Percentiles rank a stretch among this genome's conserved stretches.
Evolutionary conservation across 1,140 invertebrate species (phyloP).

Genomic region (Euborellia annulipes): DNA sequence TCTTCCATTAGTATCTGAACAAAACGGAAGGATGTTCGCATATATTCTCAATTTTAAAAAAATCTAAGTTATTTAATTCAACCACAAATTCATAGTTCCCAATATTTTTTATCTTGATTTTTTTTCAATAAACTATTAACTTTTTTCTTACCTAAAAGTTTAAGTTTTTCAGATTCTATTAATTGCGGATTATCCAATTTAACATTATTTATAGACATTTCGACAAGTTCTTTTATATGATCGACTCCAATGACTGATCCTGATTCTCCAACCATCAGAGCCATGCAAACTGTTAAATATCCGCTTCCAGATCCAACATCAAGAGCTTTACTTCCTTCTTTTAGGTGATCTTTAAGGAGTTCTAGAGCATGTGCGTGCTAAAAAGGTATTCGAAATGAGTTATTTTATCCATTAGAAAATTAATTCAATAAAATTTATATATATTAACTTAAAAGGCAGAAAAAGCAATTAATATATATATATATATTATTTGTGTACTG

Average conservation of each 20-base stretch:
- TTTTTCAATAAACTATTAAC: too few species aligned
- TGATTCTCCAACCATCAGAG: constrained; percentile 60
- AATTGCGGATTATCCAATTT: constrained; percentile 53
- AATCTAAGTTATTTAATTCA: too few species aligned
- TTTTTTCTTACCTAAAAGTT: constrained; percentile 46
- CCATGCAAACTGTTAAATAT: constrained; percentile 92
- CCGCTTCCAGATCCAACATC: constrained; percentile 95
- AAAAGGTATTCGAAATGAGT: constrained; percentile 11
- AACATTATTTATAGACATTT: constrained; percentile 60
- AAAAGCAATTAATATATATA: neutral
- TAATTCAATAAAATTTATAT: constrained; percentile 2
- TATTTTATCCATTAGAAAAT: neutral
- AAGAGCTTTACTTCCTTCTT: constrained; percentile 60
- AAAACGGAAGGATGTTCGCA: too few species aligned
- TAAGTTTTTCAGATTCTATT: constrained; percentile 42
- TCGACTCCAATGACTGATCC: constrained; percentile 80
- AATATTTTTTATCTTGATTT: too few species aligned
- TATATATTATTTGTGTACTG: neutral
- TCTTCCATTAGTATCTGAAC: too few species aligned
- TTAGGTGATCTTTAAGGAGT: constrained; percentile 65
- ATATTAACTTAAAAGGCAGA: neutral
- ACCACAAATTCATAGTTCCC: too few species aligned
- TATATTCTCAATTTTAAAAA: too few species aligned
- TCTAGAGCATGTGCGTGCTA: constrained; percentile 90
- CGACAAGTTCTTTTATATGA: constrained; percentile 75